phyloP scores from a whole-genome alignment of 2,797 vertebrate genomes.

The Lithobates pipiens region DNA sequence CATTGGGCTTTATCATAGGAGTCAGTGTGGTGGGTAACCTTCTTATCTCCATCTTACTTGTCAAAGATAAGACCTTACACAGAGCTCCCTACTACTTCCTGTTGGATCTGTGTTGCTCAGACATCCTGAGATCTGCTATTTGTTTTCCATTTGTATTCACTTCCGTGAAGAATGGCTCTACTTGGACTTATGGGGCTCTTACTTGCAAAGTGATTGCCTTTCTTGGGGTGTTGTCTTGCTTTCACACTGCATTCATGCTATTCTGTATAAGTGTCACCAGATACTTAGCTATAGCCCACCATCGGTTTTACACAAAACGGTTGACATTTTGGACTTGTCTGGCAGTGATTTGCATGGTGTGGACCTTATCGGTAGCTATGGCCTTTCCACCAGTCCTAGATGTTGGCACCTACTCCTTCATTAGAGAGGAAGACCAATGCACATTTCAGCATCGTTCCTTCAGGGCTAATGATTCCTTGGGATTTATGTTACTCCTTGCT shows the following conservation, averaged over 20 bases:
- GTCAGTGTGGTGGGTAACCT: slow-evolving; percentile 99
- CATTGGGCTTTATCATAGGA: slow-evolving; percentile 98
- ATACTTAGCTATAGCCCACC: slow-evolving; percentile 98
- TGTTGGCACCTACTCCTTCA: slow-evolving; percentile 98
- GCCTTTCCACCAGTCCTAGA: slow-evolving; percentile 98
- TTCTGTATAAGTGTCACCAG: slow-evolving; percentile 98
- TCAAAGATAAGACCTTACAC: slow-evolving; percentile 99
- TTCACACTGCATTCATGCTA: slow-evolving; percentile 99
- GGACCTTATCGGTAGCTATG: slow-evolving; percentile 99
- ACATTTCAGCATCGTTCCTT: slow-evolving; percentile 99
- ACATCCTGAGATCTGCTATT: slow-evolving; percentile 97
- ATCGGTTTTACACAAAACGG: slow-evolving; percentile 98
- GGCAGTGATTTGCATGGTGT: slow-evolving; percentile 99
- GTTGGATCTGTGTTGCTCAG: slow-evolving; percentile 98
- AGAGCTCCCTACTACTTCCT: slow-evolving; percentile 98
- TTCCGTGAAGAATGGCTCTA: slow-evolving; percentile 97
- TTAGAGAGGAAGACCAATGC: slow-evolving; percentile 98
- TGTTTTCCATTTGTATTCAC: slow-evolving; percentile 99
- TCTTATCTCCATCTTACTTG: slow-evolving; percentile 98
- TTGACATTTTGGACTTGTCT: slow-evolving; percentile 98
- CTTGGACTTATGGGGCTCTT: slow-evolving; percentile 96
- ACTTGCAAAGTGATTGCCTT: slow-evolving; percentile 99
- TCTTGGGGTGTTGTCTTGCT: slow-evolving; percentile 97
- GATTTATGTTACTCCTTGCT: slow-evolving; percentile 98
- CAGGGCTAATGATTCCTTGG: slow-evolving; percentile 97